Base-by-base conservation (phyloP, 2,113 vertebrate genomes). In the human (Homo sapiens) region DNA sequence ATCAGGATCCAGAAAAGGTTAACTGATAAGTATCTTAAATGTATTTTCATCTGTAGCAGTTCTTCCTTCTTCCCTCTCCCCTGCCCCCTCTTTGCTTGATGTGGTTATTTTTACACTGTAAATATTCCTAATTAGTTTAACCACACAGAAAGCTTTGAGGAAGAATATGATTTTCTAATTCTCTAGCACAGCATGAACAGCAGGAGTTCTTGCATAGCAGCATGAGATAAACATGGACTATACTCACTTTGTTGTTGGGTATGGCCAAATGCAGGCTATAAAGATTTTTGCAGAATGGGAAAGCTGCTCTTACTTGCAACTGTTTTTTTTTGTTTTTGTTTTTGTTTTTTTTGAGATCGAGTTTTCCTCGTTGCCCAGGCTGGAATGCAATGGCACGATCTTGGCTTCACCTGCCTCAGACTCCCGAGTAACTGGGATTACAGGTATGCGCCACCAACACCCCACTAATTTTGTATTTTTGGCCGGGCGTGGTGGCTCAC, bases 271-370 rank as follows among this genome's bases (percentile, higher is more conserved):
- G 32, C 2, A 73, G 52, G 18, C 75, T 92, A 57, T 22, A 57
- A 50, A 79, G 59, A 68, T 72, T 72, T 96, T 9, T 81, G 23
- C 25, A 81, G 84, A 90, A 88, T 22, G 32, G 27, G 48, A 96
- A 97, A 93, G 23, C 61, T 84, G 43, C 50, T 92, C 79, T 93
- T 80, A 78, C 40, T 18, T 64, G 50, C 61, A 95, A 86, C 20
- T 96, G 50, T 35, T 85, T 90, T 57, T 30, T 64, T 30, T 64
- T 96, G 50, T 35, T 85, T 32, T 32, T 64, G 13, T 25, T 61
- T 59, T 27, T 25, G 12, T 64, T 64, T 64, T 64, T 64, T 14
- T 13, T 14, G 61, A 64, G 61, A 32, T 13, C 5, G 12, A 13
- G 61, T 32, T 64, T 32, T 64, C 13, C 61, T 64, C 61, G 12